Evolutionary conservation across 2,113 vertebrate genomes (phyloP).

Genomic region (Proterorhinus semilunaris): DNA sequence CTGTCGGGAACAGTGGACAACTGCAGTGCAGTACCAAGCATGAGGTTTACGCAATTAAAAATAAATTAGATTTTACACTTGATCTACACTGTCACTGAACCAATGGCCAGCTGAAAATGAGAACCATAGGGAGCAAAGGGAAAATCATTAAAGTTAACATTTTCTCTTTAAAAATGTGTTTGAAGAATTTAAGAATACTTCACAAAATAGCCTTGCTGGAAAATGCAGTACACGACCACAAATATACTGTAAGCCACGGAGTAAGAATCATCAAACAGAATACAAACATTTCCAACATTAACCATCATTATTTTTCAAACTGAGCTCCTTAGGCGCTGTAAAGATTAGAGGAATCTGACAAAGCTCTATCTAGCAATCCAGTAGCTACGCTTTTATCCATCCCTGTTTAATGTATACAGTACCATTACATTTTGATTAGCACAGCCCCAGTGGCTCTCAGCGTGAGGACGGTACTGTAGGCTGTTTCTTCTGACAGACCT

Average conservation of each 20-base stretch:
- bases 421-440: constrained; percentile 1
- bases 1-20: too few relatives aligned
- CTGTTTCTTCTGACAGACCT: background rate
- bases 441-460: background rate
- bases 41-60: too few relatives aligned
- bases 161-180: too few relatives aligned
- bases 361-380: background rate
- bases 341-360: background rate
- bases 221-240: background rate
- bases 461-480: background rate
- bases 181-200: too few relatives aligned
- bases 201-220: too few relatives aligned
- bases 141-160: background rate
- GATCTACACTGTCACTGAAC: background rate
- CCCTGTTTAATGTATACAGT: background rate
- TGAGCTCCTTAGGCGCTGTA: background rate
- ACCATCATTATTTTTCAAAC: background rate
- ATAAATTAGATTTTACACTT: background rate
- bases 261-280: background rate
- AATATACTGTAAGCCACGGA: background rate
- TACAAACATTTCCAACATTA: background rate
- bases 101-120: background rate
- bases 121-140: background rate
- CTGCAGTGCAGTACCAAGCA: too few relatives aligned
- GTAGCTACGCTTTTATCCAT: background rate